Percentiles rank a stretch among this genome's conserved stretches.
These are phyloP conservation scores for Amblyornis subalaris DNA, from an alignment of 2,113 vertebrate species.

Conservation along the genomic window DNA sequence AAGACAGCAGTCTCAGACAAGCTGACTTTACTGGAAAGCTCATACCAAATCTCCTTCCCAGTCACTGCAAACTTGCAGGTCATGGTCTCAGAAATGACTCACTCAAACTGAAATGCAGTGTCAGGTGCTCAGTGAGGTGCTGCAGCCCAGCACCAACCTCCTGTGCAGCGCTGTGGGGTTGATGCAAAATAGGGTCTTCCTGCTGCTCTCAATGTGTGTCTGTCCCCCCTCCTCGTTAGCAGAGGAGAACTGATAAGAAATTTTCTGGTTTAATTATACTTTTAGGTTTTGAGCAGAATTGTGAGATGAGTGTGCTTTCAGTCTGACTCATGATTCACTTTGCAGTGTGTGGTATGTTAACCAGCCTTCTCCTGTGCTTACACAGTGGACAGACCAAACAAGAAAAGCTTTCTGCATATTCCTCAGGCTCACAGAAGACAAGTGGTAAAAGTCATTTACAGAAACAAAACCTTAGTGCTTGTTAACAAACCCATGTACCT, in stretches of 20 bases:
- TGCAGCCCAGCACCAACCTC: background rate
- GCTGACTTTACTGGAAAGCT: conserved; percentile 21
- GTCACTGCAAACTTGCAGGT: background rate
- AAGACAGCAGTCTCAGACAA: background rate
- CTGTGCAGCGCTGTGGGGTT: background rate
- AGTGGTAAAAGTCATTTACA: background rate
- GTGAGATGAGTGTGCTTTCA: background rate
- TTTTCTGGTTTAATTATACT: background rate
- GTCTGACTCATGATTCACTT: background rate
- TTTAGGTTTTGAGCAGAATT: background rate
- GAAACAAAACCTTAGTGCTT: background rate
- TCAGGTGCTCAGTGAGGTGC: background rate
- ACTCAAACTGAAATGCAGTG: background rate
- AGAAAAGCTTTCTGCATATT: background rate
- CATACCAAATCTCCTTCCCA: background rate
- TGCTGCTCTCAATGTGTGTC: background rate
- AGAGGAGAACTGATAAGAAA: background rate
- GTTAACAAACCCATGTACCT: background rate
- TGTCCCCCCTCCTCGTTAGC: background rate
- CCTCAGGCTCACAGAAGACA: background rate
- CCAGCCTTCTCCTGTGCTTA: background rate
- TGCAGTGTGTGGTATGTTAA: background rate
- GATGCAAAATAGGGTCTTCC: background rate
- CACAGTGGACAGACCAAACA: background rate
- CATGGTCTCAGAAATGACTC: background rate